Evolutionary conservation across 2,113 vertebrate genomes (phyloP).

Genomic region (Martes martes): DNA sequence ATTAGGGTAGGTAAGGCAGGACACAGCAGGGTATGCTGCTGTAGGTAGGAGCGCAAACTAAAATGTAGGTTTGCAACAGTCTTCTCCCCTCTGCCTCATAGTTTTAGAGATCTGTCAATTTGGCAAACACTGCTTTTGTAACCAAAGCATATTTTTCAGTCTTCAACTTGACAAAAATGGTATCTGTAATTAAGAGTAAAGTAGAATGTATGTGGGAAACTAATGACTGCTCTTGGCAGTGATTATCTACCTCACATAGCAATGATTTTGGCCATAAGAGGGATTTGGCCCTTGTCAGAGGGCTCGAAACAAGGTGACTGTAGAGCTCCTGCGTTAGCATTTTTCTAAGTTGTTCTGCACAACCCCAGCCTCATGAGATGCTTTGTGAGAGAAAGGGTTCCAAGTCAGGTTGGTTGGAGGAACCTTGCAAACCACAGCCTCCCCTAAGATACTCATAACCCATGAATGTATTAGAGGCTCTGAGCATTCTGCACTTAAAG

Average conservation of each 20-base stretch:
- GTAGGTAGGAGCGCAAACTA: neutral
- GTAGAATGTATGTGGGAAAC: neutral
- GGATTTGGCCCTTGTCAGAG: neutral
- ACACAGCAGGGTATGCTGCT: neutral
- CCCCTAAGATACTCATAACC: neutral
- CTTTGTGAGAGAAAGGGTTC: neutral
- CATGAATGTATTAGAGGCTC: neutral
- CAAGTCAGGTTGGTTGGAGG: neutral
- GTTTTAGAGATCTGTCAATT: neutral
- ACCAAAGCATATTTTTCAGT: neutral
- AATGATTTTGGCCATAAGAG: neutral
- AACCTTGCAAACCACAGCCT: neutral
- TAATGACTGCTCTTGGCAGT: neutral
- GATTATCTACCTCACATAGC: neutral
- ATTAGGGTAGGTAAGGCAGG: neutral
- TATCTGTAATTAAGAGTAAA: neutral
- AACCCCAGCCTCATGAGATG: neutral
- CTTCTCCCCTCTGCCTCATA: neutral
- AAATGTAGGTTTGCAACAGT: neutral
- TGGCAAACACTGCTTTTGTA: neutral
- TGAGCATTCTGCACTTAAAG: neutral
- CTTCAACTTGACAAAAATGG: neutral
- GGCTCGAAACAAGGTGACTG: neutral
- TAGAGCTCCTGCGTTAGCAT: neutral
- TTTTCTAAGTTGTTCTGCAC: neutral